phyloP scores from a whole-genome alignment of 35 echinoderm and acorn worm species.

The Patiria miniata region DNA sequence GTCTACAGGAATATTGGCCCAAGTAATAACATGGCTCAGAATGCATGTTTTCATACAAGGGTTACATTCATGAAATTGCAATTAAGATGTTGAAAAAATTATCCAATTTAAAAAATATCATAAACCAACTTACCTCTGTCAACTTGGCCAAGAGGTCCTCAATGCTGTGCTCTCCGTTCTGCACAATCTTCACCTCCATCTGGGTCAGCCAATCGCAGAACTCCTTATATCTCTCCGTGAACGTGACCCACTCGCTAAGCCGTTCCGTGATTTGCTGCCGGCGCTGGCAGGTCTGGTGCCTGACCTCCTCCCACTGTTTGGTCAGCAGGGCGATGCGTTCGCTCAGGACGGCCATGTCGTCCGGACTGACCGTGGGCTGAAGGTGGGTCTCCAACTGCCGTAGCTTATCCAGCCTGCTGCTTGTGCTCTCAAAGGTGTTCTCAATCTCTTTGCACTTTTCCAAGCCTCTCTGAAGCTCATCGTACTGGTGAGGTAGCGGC shows the following conservation, averaged over 20 bases:
- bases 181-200: slow-evolving; percentile 80
- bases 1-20: too few species aligned
- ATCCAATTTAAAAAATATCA: slow-evolving; percentile 14
- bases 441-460: slow-evolving; percentile 89
- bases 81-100: too few species aligned
- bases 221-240: slow-evolving; percentile 79
- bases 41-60: too few species aligned
- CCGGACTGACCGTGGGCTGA: slow-evolving; percentile 58
- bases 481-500: slow-evolving; percentile 72
- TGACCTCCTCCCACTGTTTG: slow-evolving; percentile 94
- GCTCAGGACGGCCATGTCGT: slow-evolving; percentile 93
- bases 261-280: slow-evolving; percentile 81
- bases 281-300: slow-evolving; percentile 78
- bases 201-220: slow-evolving; percentile 95
- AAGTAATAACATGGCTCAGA: too few species aligned
- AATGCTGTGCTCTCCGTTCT: slow-evolving; percentile 96
- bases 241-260: slow-evolving; percentile 86
- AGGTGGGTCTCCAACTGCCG: slow-evolving; percentile 52
- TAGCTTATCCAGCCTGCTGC: slow-evolving; percentile 73
- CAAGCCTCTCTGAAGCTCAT: slow-evolving; percentile 68
- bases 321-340: slow-evolving; percentile 86
- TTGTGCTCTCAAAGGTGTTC: slow-evolving; percentile 70
- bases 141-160: slow-evolving; percentile 94
- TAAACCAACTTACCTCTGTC: slow-evolving; percentile 64
- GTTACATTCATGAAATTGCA: too few species aligned